Evolutionary conservation across 1,140 invertebrate genomes (phyloP).

Genomic region (Halictus rubicundus): DNA sequence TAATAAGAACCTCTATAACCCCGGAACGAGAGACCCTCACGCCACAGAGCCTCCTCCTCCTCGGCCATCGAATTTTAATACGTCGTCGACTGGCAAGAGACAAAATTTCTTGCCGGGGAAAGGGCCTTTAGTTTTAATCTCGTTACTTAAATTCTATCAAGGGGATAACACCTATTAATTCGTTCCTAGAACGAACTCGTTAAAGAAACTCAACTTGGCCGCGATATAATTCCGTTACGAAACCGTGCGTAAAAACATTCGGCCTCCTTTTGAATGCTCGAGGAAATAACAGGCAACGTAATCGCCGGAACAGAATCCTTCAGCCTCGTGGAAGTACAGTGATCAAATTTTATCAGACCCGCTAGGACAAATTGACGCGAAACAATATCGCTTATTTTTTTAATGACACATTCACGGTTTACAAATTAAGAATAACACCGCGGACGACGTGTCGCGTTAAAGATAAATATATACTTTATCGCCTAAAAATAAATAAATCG

Average conservation of each 20-base stretch:
- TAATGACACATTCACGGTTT: too few relatives aligned
- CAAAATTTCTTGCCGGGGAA: constrained; percentile 55
- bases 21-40: background rate
- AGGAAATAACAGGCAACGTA: constrained; percentile 42
- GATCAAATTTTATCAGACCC: too few relatives aligned
- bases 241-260: constrained; percentile 57
- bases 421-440: too few relatives aligned
- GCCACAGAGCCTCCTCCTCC: background rate
- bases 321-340: background rate
- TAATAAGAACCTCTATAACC: constrained; percentile 43
- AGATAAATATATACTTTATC: too few relatives aligned
- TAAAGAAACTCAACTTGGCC: constrained; percentile 63
- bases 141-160: constrained; percentile 67
- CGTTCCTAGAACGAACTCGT: constrained; percentile 64
- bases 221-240: constrained; percentile 59
- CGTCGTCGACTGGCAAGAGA: constrained; percentile 51
- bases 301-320: constrained; percentile 36
- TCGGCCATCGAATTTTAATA: constrained; percentile 52
- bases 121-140: constrained; percentile 66
- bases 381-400: too few relatives aligned
- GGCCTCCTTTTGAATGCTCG: constrained; percentile 36
- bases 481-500: too few relatives aligned
- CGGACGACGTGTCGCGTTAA: too few relatives aligned
- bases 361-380: too few relatives aligned
- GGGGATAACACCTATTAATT: constrained; percentile 68